Conservation (phyloP, 2,888 invertebrate species). For the Lissocephala sabroskyi region DNA sequence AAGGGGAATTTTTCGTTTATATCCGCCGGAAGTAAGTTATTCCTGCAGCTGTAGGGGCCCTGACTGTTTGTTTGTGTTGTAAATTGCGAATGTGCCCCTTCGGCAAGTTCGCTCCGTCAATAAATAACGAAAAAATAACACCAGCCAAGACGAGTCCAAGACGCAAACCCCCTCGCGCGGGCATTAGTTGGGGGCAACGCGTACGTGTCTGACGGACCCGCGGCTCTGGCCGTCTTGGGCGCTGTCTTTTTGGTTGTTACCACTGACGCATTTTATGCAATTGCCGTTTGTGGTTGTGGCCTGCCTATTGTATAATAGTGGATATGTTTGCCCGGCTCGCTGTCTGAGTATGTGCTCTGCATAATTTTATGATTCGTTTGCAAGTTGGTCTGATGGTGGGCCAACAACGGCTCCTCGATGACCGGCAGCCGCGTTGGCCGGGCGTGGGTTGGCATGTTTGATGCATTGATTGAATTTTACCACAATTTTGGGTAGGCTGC, state of each 20-base stretch:
- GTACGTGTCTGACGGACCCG: constrained; percentile 39
- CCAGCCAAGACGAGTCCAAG: constrained; percentile 13
- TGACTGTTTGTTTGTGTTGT: constrained; percentile 56
- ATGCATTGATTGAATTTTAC: constrained; percentile 68
- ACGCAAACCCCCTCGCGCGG: constrained; percentile 19
- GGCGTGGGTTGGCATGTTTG: constrained; percentile 21
- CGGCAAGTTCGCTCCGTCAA: constrained; percentile 31
- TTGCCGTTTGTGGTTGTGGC: constrained; percentile 33
- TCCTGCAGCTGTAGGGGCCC: constrained; percentile 27
- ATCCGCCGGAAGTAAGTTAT: constrained; percentile 67
- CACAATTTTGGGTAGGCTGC: constrained; percentile 28
- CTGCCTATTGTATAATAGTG: constrained; percentile 59
- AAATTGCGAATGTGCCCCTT: constrained; percentile 58
- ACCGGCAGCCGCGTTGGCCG: constrained; percentile 17
- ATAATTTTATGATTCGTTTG: constrained; percentile 55
- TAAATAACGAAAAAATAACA: constrained; percentile 42
- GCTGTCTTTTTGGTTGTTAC: constrained; percentile 31
- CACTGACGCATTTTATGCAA: constrained; percentile 56
- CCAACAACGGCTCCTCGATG: background rate
- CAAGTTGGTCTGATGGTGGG: constrained; percentile 5
- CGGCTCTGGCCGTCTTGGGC: constrained; percentile 52
- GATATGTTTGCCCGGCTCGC: constrained; percentile 13
- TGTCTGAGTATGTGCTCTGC: constrained; percentile 56
- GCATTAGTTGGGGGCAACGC: constrained; percentile 48
- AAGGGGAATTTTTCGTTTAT: constrained; percentile 30